These are phyloP conservation scores for Hoplostethus atlanticus DNA, from an alignment of 2,797 vertebrate genomes.

Conservation along the genomic window DNA sequence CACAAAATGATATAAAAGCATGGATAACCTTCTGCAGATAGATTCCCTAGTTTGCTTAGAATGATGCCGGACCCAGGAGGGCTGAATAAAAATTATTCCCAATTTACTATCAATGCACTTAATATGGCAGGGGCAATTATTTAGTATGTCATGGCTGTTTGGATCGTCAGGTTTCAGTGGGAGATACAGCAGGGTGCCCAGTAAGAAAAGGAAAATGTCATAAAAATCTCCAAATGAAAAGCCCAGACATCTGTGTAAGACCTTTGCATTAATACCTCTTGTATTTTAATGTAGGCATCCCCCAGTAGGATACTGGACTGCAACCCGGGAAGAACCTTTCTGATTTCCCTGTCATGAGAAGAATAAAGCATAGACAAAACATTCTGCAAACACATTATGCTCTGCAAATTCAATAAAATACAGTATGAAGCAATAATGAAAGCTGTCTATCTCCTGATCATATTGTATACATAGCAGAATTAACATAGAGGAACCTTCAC, in stretches of 20 bases:
- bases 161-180: too few relatives aligned
- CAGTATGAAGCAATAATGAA: neutral
- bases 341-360: conserved; percentile 77
- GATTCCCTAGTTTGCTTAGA: too few relatives aligned
- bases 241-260: neutral
- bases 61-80: too few relatives aligned
- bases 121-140: too few relatives aligned
- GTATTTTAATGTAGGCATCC: conserved; percentile 85
- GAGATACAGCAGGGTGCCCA: neutral
- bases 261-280: conserved; percentile 74
- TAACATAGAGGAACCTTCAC: conserved; percentile 54
- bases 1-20: too few relatives aligned
- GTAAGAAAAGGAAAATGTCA: neutral
- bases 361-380: neutral
- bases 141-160: too few relatives aligned
- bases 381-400: too few relatives aligned
- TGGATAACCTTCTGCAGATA: too few relatives aligned
- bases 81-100: too few relatives aligned
- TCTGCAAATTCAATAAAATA: too few relatives aligned
- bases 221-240: neutral
- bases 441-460: neutral
- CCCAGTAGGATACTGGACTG: conserved; percentile 79
- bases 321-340: conserved; percentile 74
- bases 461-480: too few relatives aligned
- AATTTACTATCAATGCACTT: too few relatives aligned